Percentiles rank a stretch among this genome's conserved stretches.
Evolutionary conservation across 2,888 invertebrate genomes (phyloP).

Genomic region (Harpalus rubripes): DNA sequence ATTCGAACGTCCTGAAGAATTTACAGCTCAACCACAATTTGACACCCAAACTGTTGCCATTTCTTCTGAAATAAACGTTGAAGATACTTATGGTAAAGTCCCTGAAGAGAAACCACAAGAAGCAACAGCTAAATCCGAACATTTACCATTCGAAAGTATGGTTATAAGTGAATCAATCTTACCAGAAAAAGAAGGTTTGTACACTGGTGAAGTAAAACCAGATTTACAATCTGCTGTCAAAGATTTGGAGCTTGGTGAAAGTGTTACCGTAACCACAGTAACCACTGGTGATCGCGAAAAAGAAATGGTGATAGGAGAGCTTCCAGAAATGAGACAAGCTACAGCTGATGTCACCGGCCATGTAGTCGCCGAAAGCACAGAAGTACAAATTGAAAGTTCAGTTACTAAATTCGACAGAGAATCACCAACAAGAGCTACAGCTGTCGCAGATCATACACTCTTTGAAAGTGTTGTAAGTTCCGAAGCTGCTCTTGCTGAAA

Average conservation of each 20-base stretch:
- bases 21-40: constrained; percentile 79
- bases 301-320: constrained; percentile 75
- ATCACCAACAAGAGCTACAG: constrained; percentile 77
- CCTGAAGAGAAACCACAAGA: constrained; percentile 73
- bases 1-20: constrained; percentile 75
- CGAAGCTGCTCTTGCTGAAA: constrained; percentile 80
- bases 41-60: constrained; percentile 81
- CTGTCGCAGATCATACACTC: constrained; percentile 79
- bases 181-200: constrained; percentile 81
- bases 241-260: constrained; percentile 80
- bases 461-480: constrained; percentile 79
- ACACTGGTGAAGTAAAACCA: constrained; percentile 76
- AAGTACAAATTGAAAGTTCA: constrained; percentile 80
- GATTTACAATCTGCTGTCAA: constrained; percentile 77
- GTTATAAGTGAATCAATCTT: constrained; percentile 80
- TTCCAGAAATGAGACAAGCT: constrained; percentile 75
- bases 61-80: constrained; percentile 80
- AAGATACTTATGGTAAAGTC: constrained; percentile 75
- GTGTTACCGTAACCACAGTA: constrained; percentile 80
- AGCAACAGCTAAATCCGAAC: constrained; percentile 77
- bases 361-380: constrained; percentile 79
- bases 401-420: constrained; percentile 77
- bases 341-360: constrained; percentile 76
- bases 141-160: constrained; percentile 80
- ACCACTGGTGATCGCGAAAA: constrained; percentile 81